phyloP scores from a whole-genome alignment of 2,888 invertebrate species.

The Eristalinus aeneus region DNA sequence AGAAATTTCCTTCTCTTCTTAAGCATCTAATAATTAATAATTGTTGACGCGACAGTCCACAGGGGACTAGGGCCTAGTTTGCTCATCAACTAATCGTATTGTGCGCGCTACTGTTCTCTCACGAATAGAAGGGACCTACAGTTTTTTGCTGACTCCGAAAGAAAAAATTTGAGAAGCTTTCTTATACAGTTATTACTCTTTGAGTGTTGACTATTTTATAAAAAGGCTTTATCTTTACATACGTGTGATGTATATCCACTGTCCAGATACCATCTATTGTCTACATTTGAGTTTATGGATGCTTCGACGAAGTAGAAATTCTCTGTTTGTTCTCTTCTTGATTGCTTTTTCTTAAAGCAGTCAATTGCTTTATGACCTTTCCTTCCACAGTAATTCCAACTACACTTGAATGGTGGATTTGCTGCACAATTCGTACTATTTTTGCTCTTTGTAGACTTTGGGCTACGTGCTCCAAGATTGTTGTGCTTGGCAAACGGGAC shows the following conservation, averaged over 20 bases:
- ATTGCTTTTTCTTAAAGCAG: constrained; percentile 24
- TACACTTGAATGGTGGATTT: constrained; percentile 14
- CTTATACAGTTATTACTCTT: too few relatives aligned
- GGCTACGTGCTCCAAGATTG: not conserved
- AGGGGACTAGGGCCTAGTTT: too few relatives aligned
- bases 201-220: constrained; percentile 24
- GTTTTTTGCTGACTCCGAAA: too few relatives aligned
- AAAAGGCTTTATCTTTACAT: constrained; percentile 35
- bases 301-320: not conserved
- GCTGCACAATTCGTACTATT: not conserved
- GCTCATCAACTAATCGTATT: too few relatives aligned
- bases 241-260: constrained; percentile 49
- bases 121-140: too few relatives aligned
- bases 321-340: not conserved
- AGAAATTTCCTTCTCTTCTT: too few relatives aligned
- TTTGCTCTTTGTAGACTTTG: not conserved
- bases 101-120: too few relatives aligned
- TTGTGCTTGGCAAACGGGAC: too few relatives aligned
- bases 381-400: constrained; percentile 19
- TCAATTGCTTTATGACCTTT: constrained; percentile 17
- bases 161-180: too few relatives aligned
- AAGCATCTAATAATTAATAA: not conserved
- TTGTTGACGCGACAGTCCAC: too few relatives aligned
- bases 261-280: too few relatives aligned
- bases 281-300: not conserved